Percentiles rank a stretch among this genome's conserved stretches.
These are phyloP conservation scores for Pherbina coryleti DNA, from an alignment of 2,888 invertebrate species.

Conservation along the genomic window DNA sequence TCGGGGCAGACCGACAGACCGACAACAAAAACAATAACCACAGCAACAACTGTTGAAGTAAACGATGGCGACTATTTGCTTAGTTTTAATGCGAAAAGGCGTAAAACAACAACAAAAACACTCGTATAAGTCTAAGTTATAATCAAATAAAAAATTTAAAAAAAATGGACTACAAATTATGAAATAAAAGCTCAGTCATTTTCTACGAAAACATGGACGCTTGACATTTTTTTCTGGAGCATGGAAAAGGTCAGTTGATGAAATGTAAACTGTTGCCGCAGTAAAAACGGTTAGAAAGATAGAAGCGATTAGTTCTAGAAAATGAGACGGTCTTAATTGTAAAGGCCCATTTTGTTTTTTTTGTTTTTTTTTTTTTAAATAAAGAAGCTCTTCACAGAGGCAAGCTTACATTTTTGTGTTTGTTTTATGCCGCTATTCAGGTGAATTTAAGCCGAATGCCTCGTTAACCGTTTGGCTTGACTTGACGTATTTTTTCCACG, in stretches of 20 bases:
- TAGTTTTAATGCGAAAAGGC: slow-evolving; percentile 22
- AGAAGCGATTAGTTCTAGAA: no score
- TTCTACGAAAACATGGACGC: neutral
- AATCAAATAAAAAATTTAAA: slow-evolving; percentile 7
- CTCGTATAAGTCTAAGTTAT: neutral
- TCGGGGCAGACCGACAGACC: neutral
- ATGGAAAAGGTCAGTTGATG: slow-evolving; percentile 42
- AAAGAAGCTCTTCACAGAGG: no score
- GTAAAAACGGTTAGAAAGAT: neutral
- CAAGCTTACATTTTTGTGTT: no score
- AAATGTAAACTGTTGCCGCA: neutral
- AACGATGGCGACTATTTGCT: slow-evolving; percentile 18
- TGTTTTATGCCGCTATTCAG: no score
- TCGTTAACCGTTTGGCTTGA: no score
- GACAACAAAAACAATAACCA: neutral
- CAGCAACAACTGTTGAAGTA: neutral
- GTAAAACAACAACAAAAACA: slow-evolving; percentile 25
- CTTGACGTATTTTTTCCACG: no score
- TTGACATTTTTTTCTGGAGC: slow-evolving; percentile 34
- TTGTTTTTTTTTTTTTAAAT: no score
- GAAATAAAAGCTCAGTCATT: neutral
- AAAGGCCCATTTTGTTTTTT: no score
- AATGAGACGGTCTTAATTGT: no score
- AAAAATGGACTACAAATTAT: slow-evolving; percentile 7
- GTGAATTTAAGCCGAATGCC: no score